Percentiles rank a stretch among this genome's conserved stretches.
These are phyloP conservation scores for Coreius guichenoti DNA, from an alignment of 2,797 vertebrate species.

Conservation along the genomic window DNA sequence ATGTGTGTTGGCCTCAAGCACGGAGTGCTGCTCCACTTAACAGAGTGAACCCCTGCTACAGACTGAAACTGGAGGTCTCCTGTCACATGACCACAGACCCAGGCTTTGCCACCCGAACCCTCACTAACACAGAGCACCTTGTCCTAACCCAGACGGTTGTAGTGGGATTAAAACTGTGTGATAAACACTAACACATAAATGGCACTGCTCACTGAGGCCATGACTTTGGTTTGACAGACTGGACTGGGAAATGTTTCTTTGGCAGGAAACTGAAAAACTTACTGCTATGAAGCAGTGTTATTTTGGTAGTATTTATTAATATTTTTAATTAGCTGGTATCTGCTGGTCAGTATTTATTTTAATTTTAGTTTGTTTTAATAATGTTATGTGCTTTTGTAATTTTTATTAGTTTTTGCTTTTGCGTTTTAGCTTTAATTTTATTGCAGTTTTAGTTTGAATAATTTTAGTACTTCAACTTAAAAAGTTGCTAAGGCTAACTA, in stretches of 20 bases:
- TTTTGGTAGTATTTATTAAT: neutral
- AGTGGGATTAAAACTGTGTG: constrained; percentile 31
- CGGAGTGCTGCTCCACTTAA: constrained; percentile 15
- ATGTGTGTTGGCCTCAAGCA: neutral
- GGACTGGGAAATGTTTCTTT: neutral
- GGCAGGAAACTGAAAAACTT: neutral
- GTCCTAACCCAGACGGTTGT: constrained; percentile 20
- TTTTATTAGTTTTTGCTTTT: neutral
- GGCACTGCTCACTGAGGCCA: neutral
- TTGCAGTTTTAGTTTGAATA: neutral
- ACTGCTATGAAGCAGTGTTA: neutral
- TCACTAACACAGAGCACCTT: constrained; percentile 37
- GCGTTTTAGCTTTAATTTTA: neutral
- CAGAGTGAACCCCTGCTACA: constrained; percentile 16
- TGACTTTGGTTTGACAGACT: constrained; percentile 8
- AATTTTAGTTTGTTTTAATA: neutral
- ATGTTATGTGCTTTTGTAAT: neutral
- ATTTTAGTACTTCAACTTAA: neutral
- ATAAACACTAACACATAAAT: constrained; percentile 3
- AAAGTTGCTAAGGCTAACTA: neutral
- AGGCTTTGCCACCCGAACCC: constrained; percentile 23
- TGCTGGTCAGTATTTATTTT: neutral
- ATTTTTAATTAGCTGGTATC: neutral
- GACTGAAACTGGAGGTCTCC: constrained; percentile 12
- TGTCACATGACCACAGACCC: constrained; percentile 20